Evolutionary conservation across 1,140 invertebrate genomes (phyloP).

Genomic region (Andrena cerasifolii): DNA sequence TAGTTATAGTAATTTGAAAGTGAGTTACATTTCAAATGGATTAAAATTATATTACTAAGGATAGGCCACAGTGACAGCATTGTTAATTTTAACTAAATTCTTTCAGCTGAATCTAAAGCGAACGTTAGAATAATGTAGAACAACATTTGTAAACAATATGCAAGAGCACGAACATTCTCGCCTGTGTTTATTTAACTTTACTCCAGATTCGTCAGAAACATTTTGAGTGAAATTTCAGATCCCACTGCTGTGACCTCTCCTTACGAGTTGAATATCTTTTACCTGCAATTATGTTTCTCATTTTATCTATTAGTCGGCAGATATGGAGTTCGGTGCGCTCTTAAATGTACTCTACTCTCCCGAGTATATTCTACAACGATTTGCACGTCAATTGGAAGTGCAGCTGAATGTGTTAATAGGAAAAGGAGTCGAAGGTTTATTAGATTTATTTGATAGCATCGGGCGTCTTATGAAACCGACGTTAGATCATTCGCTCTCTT

Average conservation of each 20-base stretch:
- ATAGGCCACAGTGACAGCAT: not conserved
- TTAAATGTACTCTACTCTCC: slow-evolving; percentile 82
- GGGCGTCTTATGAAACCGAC: slow-evolving; percentile 80
- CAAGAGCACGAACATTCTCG: too few relatives aligned
- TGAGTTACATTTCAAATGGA: slow-evolving; percentile 22
- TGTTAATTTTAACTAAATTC: not conserved
- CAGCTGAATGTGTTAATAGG: slow-evolving; percentile 82
- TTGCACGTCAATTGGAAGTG: slow-evolving; percentile 82
- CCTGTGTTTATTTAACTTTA: too few relatives aligned
- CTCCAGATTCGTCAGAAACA: too few relatives aligned
- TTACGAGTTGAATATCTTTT: too few relatives aligned
- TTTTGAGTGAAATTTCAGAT: too few relatives aligned
- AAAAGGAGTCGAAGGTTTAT: slow-evolving; percentile 84
- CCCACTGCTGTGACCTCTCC: too few relatives aligned
- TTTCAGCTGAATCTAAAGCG: too few relatives aligned
- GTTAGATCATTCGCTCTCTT: slow-evolving; percentile 70
- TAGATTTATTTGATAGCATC: slow-evolving; percentile 85
- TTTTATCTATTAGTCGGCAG: slow-evolving; percentile 82
- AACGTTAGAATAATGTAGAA: too few relatives aligned
- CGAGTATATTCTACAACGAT: slow-evolving; percentile 82
- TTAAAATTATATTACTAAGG: not conserved
- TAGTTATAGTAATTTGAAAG: slow-evolving; percentile 12
- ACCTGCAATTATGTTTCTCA: not conserved
- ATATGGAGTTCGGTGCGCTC: slow-evolving; percentile 85
- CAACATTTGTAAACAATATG: too few relatives aligned